phyloP scores from a whole-genome alignment of 2,113 vertebrate species.

The Coracopsis vasa region DNA sequence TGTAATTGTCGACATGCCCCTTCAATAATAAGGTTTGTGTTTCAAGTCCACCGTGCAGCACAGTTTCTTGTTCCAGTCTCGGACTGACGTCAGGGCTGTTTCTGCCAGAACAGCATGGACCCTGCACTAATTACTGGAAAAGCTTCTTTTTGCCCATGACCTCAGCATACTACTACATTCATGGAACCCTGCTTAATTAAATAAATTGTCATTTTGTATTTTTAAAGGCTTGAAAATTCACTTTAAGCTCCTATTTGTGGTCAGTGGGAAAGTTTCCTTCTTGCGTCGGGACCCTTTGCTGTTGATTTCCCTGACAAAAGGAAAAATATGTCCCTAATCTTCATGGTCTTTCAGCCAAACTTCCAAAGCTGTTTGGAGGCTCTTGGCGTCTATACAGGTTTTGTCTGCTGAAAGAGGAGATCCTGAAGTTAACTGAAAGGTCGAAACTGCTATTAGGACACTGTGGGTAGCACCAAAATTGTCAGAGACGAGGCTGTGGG shows the following conservation, averaged over 20 bases:
- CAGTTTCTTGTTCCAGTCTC: background rate
- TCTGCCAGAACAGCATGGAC: conserved; percentile 60
- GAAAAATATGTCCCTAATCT: conserved; percentile 53
- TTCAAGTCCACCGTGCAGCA: background rate
- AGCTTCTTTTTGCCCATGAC: conserved; percentile 52
- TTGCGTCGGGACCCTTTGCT: background rate
- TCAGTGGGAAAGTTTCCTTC: conserved; percentile 58
- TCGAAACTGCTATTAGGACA: conserved; percentile 43
- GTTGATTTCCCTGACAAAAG: conserved; percentile 51
- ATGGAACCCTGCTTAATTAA: conserved; percentile 42
- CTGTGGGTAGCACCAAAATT: background rate
- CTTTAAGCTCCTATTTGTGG: conserved; percentile 31
- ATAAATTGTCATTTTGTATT: conserved; percentile 45
- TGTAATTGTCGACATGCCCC: background rate
- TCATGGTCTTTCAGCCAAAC: conserved; percentile 27
- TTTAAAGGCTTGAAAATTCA: conserved; percentile 53
- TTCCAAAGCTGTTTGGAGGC: conserved; percentile 16
- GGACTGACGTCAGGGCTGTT: conserved; percentile 33
- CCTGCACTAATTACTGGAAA: conserved; percentile 68
- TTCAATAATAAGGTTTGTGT: conserved; percentile 22
- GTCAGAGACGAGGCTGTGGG: background rate
- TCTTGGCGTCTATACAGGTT: conserved; percentile 25
- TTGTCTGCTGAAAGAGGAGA: conserved; percentile 7
- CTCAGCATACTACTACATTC: conserved; percentile 52
- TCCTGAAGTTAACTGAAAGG: conserved; percentile 54